Evolutionary conservation across 2,888 invertebrate species (phyloP), one percentile per base, ranked within the genome.

Genomic region (Amphipyra tragopoginis): DNA sequence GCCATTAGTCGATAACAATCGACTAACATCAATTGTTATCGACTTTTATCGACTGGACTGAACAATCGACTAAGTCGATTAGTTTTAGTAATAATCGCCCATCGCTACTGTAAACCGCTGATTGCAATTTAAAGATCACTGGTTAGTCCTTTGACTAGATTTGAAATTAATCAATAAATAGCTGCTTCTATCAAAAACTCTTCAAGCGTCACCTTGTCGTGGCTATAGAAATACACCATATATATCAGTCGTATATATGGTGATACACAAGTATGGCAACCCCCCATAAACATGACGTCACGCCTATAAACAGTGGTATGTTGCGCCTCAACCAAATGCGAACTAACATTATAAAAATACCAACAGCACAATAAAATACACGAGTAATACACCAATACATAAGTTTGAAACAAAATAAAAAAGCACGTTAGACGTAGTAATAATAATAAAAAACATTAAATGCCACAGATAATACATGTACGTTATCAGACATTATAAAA

Each of bases 201-300:
- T 13, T 21, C n/a, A 29, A 47, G 29, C 39, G 6, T 36, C 9
- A 69, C 47, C 5, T 29, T 48, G 45, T 56, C 64, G 65, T 50
- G 74, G 65, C 79, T 72, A 77, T 72, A 82, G 75, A 80, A 78
- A 73, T 69, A 67, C 73, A 65, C 52, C 7, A 39, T 50, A 59
- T n/a, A 8, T 66, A 83, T 91, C 87, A 92, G 70, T 89, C 88
- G 75, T 92, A 91, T 65, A 93, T 81, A 59, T 94, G 91, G 80
- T 94, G 93, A 65, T 94, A 95, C 3, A 94, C 90, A 55, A 94
- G 88, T 62, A 95, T 90, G n/a, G 94, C 94, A 44, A 95, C 92
- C 90, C 98, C 98, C 97, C 98, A 98, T 93, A 98, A 96, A 96
- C 98, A 98, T 90, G 97, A 97, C 89, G 98, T 97, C 91, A 98